phyloP scores from a whole-genome alignment of 1,140 invertebrate genomes.

The Cydia amplana region DNA sequence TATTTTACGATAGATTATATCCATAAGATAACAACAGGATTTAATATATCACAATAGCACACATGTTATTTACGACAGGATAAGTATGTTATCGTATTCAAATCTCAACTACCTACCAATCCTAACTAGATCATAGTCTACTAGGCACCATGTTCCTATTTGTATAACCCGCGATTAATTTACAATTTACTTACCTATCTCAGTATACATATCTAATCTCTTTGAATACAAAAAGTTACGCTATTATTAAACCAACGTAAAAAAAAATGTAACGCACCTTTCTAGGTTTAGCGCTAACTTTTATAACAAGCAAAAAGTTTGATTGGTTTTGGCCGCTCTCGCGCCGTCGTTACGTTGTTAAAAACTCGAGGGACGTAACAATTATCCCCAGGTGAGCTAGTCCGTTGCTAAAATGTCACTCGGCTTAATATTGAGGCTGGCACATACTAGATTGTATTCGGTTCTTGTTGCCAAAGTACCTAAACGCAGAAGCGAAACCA shows the following conservation, averaged over 20 bases:
- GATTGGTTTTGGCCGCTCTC: constrained; percentile 24
- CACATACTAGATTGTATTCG: no score
- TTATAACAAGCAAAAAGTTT: constrained; percentile 32
- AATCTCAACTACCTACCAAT: background rate
- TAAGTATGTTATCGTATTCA: background rate
- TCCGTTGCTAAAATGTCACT: background rate
- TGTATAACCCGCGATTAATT: no score
- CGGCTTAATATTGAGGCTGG: background rate
- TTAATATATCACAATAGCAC: background rate
- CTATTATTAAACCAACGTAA: constrained; percentile 1
- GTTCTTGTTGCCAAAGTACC: no score
- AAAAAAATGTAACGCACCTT: constrained; percentile 24
- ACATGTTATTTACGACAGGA: background rate
- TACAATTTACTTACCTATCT: background rate
- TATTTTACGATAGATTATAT: background rate
- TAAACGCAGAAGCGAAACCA: no score
- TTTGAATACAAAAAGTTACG: background rate
- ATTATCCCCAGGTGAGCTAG: constrained; percentile 5
- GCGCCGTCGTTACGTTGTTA: constrained; percentile 27
- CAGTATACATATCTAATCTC: background rate
- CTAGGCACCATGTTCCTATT: no score
- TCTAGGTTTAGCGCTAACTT: constrained; percentile 24
- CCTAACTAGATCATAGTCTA: background rate
- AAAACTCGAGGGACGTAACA: constrained; percentile 21
- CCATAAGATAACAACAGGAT: background rate